Evolutionary conservation across 1,140 invertebrate genomes (phyloP).

Genomic region (Drosophila lowei): DNA sequence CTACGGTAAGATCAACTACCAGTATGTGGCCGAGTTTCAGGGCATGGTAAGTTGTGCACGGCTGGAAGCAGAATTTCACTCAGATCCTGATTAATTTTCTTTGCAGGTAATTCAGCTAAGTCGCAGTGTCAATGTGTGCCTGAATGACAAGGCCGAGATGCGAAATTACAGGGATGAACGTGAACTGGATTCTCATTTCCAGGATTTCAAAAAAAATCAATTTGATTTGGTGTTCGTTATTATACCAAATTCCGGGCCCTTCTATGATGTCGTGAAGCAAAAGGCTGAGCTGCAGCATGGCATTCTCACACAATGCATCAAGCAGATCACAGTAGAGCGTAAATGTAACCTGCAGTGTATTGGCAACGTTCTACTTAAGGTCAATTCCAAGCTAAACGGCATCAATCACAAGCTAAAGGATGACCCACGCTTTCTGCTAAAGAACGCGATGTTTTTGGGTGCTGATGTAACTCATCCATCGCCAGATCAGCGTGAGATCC

Average conservation of each 20-base stretch:
- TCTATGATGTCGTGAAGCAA: conserved; percentile 88
- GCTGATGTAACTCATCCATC: conserved; percentile 95
- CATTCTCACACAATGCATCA: conserved; percentile 92
- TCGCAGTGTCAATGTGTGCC: conserved; percentile 18
- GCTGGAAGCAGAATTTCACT: too few species aligned
- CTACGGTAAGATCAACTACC: conserved; percentile 22
- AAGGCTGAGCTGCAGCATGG: conserved; percentile 89
- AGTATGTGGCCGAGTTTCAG: conserved; percentile 23
- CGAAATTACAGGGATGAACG: conserved; percentile 32
- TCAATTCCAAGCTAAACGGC: conserved; percentile 93
- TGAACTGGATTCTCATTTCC: conserved; percentile 40
- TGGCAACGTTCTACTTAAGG: conserved; percentile 92
- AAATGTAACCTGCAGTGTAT: conserved; percentile 82
- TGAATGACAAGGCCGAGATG: conserved; percentile 38
- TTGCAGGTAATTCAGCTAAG: conserved; percentile 3
- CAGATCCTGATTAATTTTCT: too few species aligned
- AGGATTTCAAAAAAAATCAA: conserved; percentile 42
- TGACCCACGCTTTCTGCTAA: conserved; percentile 34
- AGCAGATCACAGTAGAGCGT: conserved; percentile 84
- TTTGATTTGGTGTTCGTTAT: conserved; percentile 84
- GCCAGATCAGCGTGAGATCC: conserved; percentile 87
- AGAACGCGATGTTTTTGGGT: conserved; percentile 88
- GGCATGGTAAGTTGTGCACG: neutral
- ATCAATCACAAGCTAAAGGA: conserved; percentile 88
- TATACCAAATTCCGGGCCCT: conserved; percentile 84